Conservation (phyloP, 2,797 vertebrate species). For the Borostomias antarcticus region DNA sequence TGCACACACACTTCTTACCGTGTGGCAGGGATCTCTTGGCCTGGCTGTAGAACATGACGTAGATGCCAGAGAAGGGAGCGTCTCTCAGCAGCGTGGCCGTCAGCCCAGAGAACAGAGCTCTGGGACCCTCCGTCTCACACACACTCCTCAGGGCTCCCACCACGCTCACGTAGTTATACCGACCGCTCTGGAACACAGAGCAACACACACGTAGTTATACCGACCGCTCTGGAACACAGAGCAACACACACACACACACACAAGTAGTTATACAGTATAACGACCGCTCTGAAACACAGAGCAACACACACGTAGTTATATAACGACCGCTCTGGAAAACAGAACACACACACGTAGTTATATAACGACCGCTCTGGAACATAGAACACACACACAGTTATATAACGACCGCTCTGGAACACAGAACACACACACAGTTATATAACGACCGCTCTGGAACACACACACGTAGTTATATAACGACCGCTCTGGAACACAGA, state of each 20-base stretch:
- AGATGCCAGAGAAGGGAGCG: conserved; percentile 95
- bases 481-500: no score
- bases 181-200: conserved; percentile 82
- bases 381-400: conserved; percentile 25
- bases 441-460: no score
- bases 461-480: no score
- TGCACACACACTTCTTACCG: conserved; percentile 65
- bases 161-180: conserved; percentile 86
- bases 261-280: conserved; percentile 84
- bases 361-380: conserved; percentile 88
- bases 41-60: conserved; percentile 97
- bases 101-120: conserved; percentile 91
- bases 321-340: background rate
- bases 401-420: background rate
- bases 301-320: conserved; percentile 4
- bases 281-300: conserved; percentile 82
- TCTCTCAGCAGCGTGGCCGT: conserved; percentile 92
- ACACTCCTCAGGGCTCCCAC: conserved; percentile 83
- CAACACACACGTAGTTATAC: conserved; percentile 1
- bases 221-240: background rate
- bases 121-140: conserved; percentile 84
- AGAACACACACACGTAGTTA: conserved; percentile 84
- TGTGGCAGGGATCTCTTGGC: conserved; percentile 80
- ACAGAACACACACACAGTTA: no score
- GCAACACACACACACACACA: no score